A percentile compares a stretch with the other conserved stretches of the same genome.
Evolutionary conservation across 1,140 invertebrate species (phyloP).

Genomic region (Magallana ariakensis): DNA sequence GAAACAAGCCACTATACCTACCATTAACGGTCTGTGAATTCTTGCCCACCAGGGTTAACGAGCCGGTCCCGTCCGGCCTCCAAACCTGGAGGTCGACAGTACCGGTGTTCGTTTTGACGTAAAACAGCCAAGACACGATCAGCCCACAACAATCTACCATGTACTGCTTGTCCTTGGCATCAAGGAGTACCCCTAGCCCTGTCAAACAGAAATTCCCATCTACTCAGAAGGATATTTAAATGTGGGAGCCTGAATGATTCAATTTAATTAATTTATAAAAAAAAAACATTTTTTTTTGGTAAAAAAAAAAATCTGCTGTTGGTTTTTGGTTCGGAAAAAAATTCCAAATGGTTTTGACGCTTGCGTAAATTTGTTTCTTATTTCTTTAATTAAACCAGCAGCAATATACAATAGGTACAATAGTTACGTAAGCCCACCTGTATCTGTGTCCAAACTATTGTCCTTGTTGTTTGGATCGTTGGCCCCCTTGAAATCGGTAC

Average conservation of each 20-base stretch:
- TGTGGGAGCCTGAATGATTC: too few relatives aligned
- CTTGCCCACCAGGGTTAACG: neutral
- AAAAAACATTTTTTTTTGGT: too few relatives aligned
- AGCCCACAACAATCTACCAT: neutral
- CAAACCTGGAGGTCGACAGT: slow-evolving; percentile 36
- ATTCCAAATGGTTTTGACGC: too few relatives aligned
- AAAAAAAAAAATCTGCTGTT: too few relatives aligned
- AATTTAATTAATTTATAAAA: too few relatives aligned
- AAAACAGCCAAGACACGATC: slow-evolving; percentile 12
- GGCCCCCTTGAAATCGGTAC: neutral
- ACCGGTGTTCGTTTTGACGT: slow-evolving; percentile 9
- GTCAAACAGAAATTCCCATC: neutral
- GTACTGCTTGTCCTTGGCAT: neutral
- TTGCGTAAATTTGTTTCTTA: too few relatives aligned
- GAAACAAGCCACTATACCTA: neutral
- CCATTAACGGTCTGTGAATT: slow-evolving; percentile 15
- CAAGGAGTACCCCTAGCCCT: neutral
- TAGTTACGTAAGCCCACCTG: neutral
- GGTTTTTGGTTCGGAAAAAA: too few relatives aligned
- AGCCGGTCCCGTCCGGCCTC: neutral
- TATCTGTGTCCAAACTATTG: neutral
- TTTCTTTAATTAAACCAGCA: too few relatives aligned
- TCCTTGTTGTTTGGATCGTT: neutral
- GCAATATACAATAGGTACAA: too few relatives aligned
- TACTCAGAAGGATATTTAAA: neutral